Conservation (phyloP, 2,888 invertebrate species). For the Catocala fraxini region DNA sequence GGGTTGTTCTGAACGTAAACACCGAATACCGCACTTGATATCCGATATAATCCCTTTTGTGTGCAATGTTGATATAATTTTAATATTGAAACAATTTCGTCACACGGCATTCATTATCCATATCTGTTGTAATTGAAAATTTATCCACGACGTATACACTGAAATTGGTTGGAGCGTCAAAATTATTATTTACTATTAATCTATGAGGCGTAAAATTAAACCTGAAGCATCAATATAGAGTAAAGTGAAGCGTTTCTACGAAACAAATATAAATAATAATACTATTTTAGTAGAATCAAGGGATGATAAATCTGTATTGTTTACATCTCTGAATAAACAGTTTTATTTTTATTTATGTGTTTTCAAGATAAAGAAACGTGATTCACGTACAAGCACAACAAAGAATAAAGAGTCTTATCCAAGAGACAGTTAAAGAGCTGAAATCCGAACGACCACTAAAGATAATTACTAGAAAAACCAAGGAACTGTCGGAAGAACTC, state of each 20-base stretch:
- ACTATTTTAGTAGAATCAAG: no score
- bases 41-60: slow-evolving; percentile 35
- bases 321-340: not conserved
- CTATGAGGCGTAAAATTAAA: slow-evolving; percentile 35
- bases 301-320: no score
- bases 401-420: slow-evolving; percentile 11
- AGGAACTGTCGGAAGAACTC: slow-evolving; percentile 20
- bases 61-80: slow-evolving; percentile 42
- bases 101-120: slow-evolving; percentile 41
- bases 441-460: slow-evolving; percentile 32
- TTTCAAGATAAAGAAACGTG: slow-evolving; percentile 14
- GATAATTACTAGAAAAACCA: slow-evolving; percentile 38
- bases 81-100: slow-evolving; percentile 47
- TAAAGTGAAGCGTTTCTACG: not conserved
- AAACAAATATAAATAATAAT: not conserved
- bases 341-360: slow-evolving; percentile 13
- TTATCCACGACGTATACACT: slow-evolving; percentile 29
- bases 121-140: slow-evolving; percentile 49
- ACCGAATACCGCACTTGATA: slow-evolving; percentile 24
- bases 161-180: slow-evolving; percentile 34
- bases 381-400: slow-evolving; percentile 1
- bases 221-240: slow-evolving; percentile 10
- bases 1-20: slow-evolving; percentile 8
- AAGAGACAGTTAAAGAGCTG: slow-evolving; percentile 25
- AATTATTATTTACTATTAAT: slow-evolving; percentile 46